These are phyloP conservation scores for Mactromeris polynyma DNA, from an alignment of 2,888 invertebrate genomes.

Conservation along the genomic window DNA sequence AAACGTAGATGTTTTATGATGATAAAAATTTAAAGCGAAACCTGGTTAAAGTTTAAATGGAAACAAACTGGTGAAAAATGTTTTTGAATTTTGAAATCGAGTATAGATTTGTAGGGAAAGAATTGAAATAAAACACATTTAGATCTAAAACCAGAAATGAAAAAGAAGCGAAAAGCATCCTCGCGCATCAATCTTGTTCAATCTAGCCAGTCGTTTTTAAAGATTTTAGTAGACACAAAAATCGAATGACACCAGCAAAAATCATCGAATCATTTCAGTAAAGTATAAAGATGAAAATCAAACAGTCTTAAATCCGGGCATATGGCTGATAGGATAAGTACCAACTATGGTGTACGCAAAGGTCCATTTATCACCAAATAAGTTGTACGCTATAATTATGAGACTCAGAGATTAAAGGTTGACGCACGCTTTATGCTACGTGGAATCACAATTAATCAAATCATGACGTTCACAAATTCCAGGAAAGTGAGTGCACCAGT, in stretches of 20 bases:
- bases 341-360: not conserved
- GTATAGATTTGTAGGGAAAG: not conserved
- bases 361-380: not conserved
- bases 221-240: not conserved
- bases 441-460: too few relatives aligned
- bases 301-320: not conserved
- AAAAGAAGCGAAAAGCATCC: not conserved
- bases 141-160: not conserved
- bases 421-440: too few relatives aligned
- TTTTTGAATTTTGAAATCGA: not conserved
- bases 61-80: not conserved
- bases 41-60: not conserved
- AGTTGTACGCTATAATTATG: not conserved
- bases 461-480: too few relatives aligned
- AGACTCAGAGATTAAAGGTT: too few relatives aligned
- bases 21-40: not conserved
- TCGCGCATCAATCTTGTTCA: not conserved
- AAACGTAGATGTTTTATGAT: not conserved
- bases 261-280: not conserved
- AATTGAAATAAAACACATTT: not conserved
- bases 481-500: too few relatives aligned
- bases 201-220: not conserved
- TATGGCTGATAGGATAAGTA: not conserved
- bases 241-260: not conserved
- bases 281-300: not conserved